phyloP scores from a whole-genome alignment of 2,113 vertebrate species.

The Melanerpes aurifrons region DNA sequence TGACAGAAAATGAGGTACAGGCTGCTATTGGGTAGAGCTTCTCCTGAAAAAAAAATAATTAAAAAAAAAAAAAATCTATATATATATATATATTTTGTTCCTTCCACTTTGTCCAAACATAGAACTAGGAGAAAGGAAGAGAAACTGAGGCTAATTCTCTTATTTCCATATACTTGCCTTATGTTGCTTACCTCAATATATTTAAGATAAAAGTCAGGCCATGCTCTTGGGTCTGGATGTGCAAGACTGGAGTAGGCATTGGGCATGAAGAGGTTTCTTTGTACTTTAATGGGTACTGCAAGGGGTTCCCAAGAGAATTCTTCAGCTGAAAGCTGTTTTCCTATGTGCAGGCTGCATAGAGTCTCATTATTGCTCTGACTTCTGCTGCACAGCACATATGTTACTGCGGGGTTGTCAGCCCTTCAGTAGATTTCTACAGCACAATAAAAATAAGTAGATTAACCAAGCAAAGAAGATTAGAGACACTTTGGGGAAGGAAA shows the following conservation, averaged over 20 bases:
- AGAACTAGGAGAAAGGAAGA: neutral
- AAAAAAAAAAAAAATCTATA: too few species aligned
- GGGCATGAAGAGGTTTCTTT: conserved; percentile 34
- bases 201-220: conserved; percentile 1
- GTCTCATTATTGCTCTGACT: conserved; percentile 38
- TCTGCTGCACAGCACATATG: conserved; percentile 51
- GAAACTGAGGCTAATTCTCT: neutral
- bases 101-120: neutral
- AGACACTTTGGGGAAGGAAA: conserved; percentile 25
- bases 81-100: neutral
- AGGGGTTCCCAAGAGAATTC: neutral
- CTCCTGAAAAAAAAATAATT: neutral
- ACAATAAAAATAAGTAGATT: conserved; percentile 73
- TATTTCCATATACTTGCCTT: neutral
- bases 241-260: neutral
- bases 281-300: conserved; percentile 21
- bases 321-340: conserved; percentile 23
- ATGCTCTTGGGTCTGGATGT: neutral
- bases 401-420: conserved; percentile 42
- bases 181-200: neutral
- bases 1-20: neutral
- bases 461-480: conserved; percentile 62
- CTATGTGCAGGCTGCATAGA: neutral
- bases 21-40: neutral
- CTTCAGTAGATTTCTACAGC: conserved; percentile 39